phyloP scores from a whole-genome alignment of 2,797 vertebrate genomes.

The Luscinia megarhynchos region DNA sequence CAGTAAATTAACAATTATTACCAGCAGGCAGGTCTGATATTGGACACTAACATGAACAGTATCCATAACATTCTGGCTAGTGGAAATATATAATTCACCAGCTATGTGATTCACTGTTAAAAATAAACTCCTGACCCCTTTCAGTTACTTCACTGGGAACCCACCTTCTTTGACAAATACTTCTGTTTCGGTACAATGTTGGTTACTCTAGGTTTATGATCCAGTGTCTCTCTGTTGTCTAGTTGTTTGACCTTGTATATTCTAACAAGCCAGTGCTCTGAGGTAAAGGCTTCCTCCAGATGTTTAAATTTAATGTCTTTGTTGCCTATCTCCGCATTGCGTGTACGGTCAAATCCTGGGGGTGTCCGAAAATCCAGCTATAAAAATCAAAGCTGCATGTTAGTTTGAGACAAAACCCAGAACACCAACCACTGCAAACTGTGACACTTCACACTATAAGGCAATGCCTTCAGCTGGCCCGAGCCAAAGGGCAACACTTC shows the following conservation, averaged over 20 bases:
- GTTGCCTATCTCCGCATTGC: constrained; percentile 98
- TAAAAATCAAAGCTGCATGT: constrained; percentile 24
- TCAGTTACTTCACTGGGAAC: constrained; percentile 58
- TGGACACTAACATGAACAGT: constrained; percentile 53
- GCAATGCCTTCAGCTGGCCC: not conserved
- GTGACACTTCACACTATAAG: not conserved
- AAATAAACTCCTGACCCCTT: constrained; percentile 17
- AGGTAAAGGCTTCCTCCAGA: constrained; percentile 98
- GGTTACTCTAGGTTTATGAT: constrained; percentile 91
- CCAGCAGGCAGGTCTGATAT: constrained; percentile 43
- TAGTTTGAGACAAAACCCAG: not conserved
- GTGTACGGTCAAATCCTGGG: constrained; percentile 96
- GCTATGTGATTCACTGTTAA: constrained; percentile 39
- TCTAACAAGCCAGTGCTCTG: constrained; percentile 98
- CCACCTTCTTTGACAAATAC: constrained; percentile 99
- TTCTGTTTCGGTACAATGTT: constrained; percentile 93
- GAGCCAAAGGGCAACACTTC: not conserved
- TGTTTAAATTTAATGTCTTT: constrained; percentile 99
- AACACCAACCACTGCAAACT: not conserved
- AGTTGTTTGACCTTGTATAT: constrained; percentile 99
- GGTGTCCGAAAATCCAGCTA: constrained; percentile 99
- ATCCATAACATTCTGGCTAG: constrained; percentile 52
- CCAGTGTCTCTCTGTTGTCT: constrained; percentile 93
- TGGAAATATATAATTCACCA: constrained; percentile 54
- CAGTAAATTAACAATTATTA: constrained; percentile 61